phyloP scores from a whole-genome alignment of 2,888 invertebrate species.

The Eupelmus urozonus region DNA sequence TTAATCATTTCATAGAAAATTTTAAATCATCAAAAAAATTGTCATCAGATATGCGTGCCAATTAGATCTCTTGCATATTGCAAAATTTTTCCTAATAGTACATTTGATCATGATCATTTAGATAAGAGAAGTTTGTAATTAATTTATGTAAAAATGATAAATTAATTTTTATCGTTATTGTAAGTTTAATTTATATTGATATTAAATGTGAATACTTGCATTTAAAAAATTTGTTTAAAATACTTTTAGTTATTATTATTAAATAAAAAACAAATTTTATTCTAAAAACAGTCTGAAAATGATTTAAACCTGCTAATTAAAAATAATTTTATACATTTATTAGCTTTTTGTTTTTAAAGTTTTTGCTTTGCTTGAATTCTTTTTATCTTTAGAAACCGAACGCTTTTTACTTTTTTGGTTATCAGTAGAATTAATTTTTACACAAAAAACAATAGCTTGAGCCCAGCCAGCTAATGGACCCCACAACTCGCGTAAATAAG shows the following conservation, averaged over 20 bases:
- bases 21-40: conserved; percentile 7
- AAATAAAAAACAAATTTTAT: conserved; percentile 35
- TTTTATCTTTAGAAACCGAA: conserved; percentile 9
- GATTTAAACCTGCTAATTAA: conserved; percentile 9
- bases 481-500: conserved; percentile 88
- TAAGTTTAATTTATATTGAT: conserved; percentile 14
- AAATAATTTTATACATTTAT: conserved; percentile 1
- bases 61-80: conserved; percentile 30
- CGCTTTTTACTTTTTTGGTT: conserved; percentile 48
- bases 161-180: conserved; percentile 4
- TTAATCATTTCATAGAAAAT: conserved; percentile 5
- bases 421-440: conserved; percentile 68
- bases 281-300: not conserved
- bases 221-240: conserved; percentile 38
- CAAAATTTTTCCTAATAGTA: not conserved
- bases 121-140: conserved; percentile 21
- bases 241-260: conserved; percentile 32
- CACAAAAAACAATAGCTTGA: conserved; percentile 86
- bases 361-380: conserved; percentile 18
- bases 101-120: conserved; percentile 19
- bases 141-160: conserved; percentile 32
- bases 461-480: conserved; percentile 96
- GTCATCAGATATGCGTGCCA: conserved; percentile 25
- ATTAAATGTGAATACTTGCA: conserved; percentile 6
- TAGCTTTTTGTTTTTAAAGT: conserved; percentile 21